Conservation (phyloP, 2,113 vertebrate species). For the Xiphophorus maculatus region DNA sequence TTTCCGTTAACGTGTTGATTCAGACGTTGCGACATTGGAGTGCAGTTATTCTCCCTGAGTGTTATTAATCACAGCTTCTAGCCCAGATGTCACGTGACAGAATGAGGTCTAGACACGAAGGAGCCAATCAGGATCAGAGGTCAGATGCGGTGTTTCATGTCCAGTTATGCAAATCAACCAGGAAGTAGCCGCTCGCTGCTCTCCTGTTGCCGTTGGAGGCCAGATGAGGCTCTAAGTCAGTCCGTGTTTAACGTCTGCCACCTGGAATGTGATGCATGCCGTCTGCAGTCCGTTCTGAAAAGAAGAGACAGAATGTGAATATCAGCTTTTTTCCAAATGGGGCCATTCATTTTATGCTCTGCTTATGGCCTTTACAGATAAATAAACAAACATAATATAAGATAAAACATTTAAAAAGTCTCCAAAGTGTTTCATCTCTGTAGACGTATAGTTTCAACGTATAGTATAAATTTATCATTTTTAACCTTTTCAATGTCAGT, state of each 20-base stretch:
- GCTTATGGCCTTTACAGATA: no score
- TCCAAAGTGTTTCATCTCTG: no score
- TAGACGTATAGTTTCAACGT: no score
- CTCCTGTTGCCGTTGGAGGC: background rate
- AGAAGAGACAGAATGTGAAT: no score
- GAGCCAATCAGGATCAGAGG: slow-evolving; percentile 20
- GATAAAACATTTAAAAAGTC: no score
- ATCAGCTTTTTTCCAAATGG: no score
- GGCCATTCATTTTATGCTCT: no score
- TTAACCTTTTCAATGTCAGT: no score
- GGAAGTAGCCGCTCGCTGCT: background rate
- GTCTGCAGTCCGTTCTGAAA: background rate
- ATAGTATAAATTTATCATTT: no score
- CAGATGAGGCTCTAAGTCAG: slow-evolving; percentile 19
- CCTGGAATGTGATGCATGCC: background rate
- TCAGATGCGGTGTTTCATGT: slow-evolving; percentile 1
- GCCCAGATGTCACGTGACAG: background rate
- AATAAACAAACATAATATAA: no score
- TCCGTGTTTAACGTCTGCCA: slow-evolving; percentile 12
- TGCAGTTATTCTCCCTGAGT: background rate
- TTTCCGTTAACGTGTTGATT: background rate
- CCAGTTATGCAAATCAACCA: slow-evolving; percentile 11
- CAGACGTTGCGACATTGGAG: background rate
- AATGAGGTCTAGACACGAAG: background rate
- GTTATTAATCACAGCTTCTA: background rate